Base-by-base conservation (phyloP, 2,113 vertebrate species). In the Peromyscus polionotus region DNA sequence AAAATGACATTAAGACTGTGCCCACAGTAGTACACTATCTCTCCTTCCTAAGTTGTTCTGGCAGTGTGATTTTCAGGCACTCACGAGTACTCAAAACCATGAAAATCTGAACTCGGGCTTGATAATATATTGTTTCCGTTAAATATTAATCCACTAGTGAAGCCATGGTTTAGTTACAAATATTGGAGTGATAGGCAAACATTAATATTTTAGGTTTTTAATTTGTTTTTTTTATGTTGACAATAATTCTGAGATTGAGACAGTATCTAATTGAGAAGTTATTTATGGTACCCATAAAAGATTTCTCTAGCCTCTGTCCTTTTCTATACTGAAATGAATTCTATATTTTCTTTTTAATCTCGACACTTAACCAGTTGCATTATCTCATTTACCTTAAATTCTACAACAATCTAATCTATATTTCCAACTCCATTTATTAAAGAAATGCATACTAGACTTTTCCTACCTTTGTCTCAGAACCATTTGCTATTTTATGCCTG, bases 211-310 rank as follows among this genome's bases (percentile, higher is more conserved):
- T 90, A 80, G 11, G 31, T 42, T 92, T 61, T 45, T 22, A 59
- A 88, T 91, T 93, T 95, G 9, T 22, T 81, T 92, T 48, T 42
- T 96, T 33, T 63, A 76, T 93, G 70, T 65, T 93, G 81, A 75
- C 51, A 96, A 54, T 67, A 91, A 94, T 45, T 90, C 48, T 93
- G 59, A 96, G n/a, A 70, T 48, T 77, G 13, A 96, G 28, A 17
- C 87, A 93, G 80, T 81, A 51, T 86, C 61, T 86, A 84, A 48
- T 17, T 89, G 20, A 70, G 42, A 96, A 63, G 11, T 39, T 93
- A 65, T 72, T 33, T 73, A 13, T 65, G 10, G 3, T 70, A 42
- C 51, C 57, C 73, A 3, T 79, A 39, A 93, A 57, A 94, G 3
- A 72, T 75, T 79, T 7, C n/a, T 73, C 51, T 76, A 84, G 51